Percentiles rank a stretch among this genome's conserved stretches.
Conservation (phyloP, 2,113 vertebrate genomes). For the Electrona antarctica region DNA sequence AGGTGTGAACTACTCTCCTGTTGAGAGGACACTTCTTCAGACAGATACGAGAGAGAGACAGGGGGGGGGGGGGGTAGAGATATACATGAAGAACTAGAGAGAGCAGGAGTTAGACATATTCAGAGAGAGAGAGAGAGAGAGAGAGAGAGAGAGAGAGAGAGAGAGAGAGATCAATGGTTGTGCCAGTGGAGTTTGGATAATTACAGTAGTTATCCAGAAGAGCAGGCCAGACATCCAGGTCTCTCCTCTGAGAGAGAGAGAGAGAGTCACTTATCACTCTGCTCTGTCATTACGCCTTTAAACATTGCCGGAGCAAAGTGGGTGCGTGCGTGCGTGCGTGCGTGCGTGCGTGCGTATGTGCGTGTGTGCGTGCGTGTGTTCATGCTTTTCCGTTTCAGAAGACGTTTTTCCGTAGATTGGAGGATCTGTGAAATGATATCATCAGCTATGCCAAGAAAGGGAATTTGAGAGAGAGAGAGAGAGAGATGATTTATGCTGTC, state of each 20-base stretch:
- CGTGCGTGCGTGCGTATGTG: not conserved
- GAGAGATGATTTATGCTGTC: constrained; percentile 45
- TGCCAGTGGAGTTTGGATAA: constrained; percentile 88
- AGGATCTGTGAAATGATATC: not conserved
- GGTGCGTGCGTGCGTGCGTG: constrained; percentile 8
- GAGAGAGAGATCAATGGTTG: constrained; percentile 71
- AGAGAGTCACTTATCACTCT: constrained; percentile 91
- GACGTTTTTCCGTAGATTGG: too few relatives aligned
- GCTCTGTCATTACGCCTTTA: constrained; percentile 84
- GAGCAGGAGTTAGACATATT: not conserved
- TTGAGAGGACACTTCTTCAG: constrained; percentile 56
- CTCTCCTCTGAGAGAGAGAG: constrained; percentile 83
- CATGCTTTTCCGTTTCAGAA: not conserved
- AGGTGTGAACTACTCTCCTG: constrained; percentile 71
- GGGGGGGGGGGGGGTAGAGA: too few relatives aligned
- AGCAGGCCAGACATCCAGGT: constrained; percentile 79
- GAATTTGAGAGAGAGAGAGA: constrained; percentile 37
- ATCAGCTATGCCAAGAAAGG: constrained; percentile 34
- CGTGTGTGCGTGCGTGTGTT: not conserved
- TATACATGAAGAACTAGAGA: too few relatives aligned
- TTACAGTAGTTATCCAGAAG: constrained; percentile 90
- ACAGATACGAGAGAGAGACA: not conserved
- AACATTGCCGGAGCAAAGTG: constrained; percentile 66
- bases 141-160: constrained; percentile 3
- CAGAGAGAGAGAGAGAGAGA: not conserved